Evolutionary conservation across 1,140 invertebrate species (phyloP), one percentile per base, ranked within the genome.

Genomic region (Ips nitidus): DNA sequence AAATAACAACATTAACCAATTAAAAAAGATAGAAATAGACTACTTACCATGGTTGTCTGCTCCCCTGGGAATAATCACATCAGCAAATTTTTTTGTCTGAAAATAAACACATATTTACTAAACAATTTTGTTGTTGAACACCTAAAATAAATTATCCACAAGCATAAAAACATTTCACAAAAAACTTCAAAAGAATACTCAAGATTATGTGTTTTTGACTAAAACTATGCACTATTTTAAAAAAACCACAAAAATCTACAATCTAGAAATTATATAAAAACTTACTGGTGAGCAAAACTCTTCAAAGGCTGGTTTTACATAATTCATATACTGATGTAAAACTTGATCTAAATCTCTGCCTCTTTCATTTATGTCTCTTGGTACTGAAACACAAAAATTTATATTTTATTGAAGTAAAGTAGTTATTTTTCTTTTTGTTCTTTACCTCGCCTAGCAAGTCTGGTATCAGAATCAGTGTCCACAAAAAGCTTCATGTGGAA

Each of bases 401-500:
- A 50, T 22, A 50, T 37, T 62, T 22, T 61, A 40, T 68, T 47
- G 1, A 5, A 56, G 53, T 74, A 66, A 61, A 37, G 38, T 63
- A 57, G 36, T 56, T 50, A 61, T 69, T 37, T 43, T 47, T 22
- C 22, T 22, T 22, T 22, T 22, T 22, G 22, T 4, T n/a, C 45
- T 47, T 77, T 81, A 98, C 95, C 95, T 90, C 97, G 87, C 76
- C 97, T 86, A 1, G 96, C 94, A 22, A 99, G 84, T 75, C 98
- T 86, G 0, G 96, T 99, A 80, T 99, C 98, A 0, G 97, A 96
- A 84, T 99, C 97, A 1, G 97, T 98, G 78, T 99, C 98, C 38
- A 99, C 98, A 85, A 99, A 99, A 4, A 99, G 83, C 82, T 99
- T 99, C 95, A 99, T 98, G 79, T 99, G 94, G 83, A 99, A 99